These are phyloP conservation scores for Pelecanus crispus DNA, from an alignment of 2,113 vertebrate species.

Conservation along the genomic window DNA sequence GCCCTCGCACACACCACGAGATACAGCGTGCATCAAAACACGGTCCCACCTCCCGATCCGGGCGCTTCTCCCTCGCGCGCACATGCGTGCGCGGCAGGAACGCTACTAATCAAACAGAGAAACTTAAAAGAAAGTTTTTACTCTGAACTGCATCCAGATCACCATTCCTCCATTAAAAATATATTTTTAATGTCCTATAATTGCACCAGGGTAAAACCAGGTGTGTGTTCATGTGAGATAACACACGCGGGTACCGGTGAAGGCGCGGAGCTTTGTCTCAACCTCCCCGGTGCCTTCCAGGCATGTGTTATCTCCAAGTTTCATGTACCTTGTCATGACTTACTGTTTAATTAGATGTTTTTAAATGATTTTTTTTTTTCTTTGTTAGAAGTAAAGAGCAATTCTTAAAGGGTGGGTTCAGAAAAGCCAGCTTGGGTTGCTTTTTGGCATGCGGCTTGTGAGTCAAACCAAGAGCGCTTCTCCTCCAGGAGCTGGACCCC, in stretches of 20 bases:
- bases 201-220: constrained; percentile 49
- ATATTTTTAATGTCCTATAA: constrained; percentile 62
- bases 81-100: neutral
- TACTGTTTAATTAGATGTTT: constrained; percentile 65
- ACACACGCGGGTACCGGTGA: neutral
- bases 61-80: neutral
- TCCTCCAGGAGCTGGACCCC: neutral
- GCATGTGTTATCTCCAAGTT: constrained; percentile 57
- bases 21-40: neutral
- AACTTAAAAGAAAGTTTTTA: constrained; percentile 57
- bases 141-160: constrained; percentile 57
- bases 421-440: neutral
- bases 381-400: constrained; percentile 20
- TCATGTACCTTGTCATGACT: constrained; percentile 63
- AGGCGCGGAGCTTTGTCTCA: constrained; percentile 42
- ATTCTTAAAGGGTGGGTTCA: neutral
- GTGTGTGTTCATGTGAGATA: constrained; percentile 57
- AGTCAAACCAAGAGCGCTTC: neutral
- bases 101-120: constrained; percentile 20
- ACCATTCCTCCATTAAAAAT: constrained; percentile 46
- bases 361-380: constrained; percentile 22
- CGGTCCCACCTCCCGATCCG: neutral
- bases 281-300: constrained; percentile 16
- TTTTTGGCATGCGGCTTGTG: neutral
- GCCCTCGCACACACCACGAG: neutral